phyloP scores from a whole-genome alignment of 2,888 invertebrate genomes.

The Pegoplata infirma region DNA sequence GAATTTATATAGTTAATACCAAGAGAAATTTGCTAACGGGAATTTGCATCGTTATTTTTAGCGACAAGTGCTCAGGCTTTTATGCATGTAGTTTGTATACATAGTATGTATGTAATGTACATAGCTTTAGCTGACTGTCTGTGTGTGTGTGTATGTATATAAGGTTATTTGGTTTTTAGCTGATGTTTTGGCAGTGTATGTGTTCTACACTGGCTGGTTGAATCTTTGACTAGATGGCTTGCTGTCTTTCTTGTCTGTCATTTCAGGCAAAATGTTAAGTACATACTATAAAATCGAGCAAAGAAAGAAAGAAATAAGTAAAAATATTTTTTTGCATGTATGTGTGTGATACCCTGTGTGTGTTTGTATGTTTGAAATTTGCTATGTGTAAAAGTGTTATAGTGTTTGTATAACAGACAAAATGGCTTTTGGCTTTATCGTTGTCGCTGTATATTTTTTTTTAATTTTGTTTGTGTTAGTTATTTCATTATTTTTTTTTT shows the following conservation, averaged over 20 bases:
- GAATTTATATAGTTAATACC: conserved; percentile 4
- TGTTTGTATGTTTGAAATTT: neutral
- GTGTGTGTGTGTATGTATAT: neutral
- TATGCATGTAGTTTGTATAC: neutral
- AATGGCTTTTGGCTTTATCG: conserved; percentile 55
- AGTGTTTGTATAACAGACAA: conserved; percentile 59
- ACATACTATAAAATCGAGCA: conserved; percentile 48
- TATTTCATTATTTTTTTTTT: conserved; percentile 12
- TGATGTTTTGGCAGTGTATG: conserved; percentile 12
- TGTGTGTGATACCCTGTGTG: neutral
- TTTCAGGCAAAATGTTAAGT: conserved; percentile 60
- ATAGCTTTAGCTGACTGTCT: neutral
- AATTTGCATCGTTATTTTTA: conserved; percentile 64
- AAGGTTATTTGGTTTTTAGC: conserved; percentile 39
- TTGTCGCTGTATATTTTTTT: conserved; percentile 28
- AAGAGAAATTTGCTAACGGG: conserved; percentile 61
- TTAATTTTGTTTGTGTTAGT: conserved; percentile 22
- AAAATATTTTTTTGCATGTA: conserved; percentile 29
- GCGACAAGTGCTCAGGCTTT: conserved; percentile 55
- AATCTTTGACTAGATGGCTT: conserved; percentile 24
- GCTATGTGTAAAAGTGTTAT: conserved; percentile 40
- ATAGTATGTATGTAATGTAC: neutral
- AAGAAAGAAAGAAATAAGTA: conserved; percentile 21
- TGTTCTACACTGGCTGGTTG: conserved; percentile 24
- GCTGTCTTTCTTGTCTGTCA: conserved; percentile 57